phyloP scores from a whole-genome alignment of 2,113 vertebrate species.

The Zeus faber region DNA sequence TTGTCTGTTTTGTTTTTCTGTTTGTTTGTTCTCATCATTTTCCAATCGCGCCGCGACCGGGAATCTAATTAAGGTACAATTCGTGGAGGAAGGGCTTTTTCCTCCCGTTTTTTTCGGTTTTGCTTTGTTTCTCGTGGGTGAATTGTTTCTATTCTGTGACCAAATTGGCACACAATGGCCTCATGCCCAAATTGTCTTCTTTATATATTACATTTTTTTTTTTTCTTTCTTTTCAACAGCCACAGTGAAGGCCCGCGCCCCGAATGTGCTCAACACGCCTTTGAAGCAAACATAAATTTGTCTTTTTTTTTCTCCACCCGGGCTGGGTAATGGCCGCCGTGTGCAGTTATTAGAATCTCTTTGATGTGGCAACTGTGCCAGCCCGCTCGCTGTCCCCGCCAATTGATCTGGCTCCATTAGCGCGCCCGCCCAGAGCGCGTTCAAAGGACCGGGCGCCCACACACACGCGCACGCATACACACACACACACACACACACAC shows the following conservation, averaged over 20 bases:
- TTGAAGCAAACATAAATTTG: conserved; percentile 69
- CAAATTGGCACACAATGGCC: conserved; percentile 41
- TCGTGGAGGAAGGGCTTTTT: too few relatives aligned
- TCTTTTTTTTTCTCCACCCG: conserved; percentile 40
- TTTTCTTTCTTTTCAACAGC: too few relatives aligned
- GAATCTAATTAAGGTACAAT: conserved; percentile 48
- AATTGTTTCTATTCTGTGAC: conserved; percentile 34
- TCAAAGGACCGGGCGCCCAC: conserved; percentile 57
- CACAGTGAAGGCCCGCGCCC: conserved; percentile 29
- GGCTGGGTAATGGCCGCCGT: conserved; percentile 65
- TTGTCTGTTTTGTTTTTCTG: too few relatives aligned
- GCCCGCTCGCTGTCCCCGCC: conserved; percentile 57
- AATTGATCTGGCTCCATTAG: conserved; percentile 74
- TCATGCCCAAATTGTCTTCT: conserved; percentile 24
- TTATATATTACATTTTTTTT: too few relatives aligned
- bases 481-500: conserved; percentile 7
- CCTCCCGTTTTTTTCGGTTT: conserved; percentile 3
- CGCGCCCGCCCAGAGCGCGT: conserved; percentile 45
- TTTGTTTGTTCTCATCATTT: conserved; percentile 34
- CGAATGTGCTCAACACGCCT: conserved; percentile 43
- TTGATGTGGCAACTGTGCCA: conserved; percentile 74
- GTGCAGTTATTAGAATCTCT: conserved; percentile 72
- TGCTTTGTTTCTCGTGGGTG: conserved; percentile 17
- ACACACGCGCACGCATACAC: conserved; percentile 15
- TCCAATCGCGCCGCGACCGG: conserved; percentile 5